A percentile compares a stretch with the other conserved stretches of the same genome.
Conservation (phyloP, 2,888 invertebrate species). For the Salticus scenicus region DNA sequence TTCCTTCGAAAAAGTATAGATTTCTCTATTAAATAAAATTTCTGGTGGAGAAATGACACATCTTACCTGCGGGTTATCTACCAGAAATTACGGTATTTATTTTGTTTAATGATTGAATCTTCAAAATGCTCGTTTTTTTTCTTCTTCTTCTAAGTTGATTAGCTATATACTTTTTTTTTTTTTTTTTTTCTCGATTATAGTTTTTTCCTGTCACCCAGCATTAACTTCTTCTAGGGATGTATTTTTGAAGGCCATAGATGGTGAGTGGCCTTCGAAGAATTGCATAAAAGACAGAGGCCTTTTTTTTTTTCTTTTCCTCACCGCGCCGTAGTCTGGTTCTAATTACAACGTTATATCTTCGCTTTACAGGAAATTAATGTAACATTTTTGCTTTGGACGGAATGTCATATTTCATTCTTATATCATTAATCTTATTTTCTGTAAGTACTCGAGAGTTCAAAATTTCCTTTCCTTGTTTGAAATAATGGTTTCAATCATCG, state of each 20-base stretch:
- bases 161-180: slow-evolving; percentile 10
- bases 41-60: no score
- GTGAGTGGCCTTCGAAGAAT: slow-evolving; percentile 47
- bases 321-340: slow-evolving; percentile 20
- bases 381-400: slow-evolving; percentile 15
- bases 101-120: no score
- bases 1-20: no score
- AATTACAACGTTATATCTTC: slow-evolving; percentile 28
- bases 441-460: no score
- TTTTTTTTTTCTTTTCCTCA: slow-evolving; percentile 15
- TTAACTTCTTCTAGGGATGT: neutral
- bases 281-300: slow-evolving; percentile 16
- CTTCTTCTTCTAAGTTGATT: no score
- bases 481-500: no score
- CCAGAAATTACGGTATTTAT: no score
- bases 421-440: neutral
- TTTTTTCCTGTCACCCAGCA: neutral
- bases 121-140: no score
- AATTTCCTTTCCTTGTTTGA: no score
- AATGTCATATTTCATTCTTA: neutral
- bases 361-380: slow-evolving; percentile 18
- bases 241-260: slow-evolving; percentile 40
- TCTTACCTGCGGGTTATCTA: no score
- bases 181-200: neutral
- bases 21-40: no score